These are phyloP conservation scores for Heliornis fulica DNA, from an alignment of 2,113 vertebrate species.

Conservation along the genomic window DNA sequence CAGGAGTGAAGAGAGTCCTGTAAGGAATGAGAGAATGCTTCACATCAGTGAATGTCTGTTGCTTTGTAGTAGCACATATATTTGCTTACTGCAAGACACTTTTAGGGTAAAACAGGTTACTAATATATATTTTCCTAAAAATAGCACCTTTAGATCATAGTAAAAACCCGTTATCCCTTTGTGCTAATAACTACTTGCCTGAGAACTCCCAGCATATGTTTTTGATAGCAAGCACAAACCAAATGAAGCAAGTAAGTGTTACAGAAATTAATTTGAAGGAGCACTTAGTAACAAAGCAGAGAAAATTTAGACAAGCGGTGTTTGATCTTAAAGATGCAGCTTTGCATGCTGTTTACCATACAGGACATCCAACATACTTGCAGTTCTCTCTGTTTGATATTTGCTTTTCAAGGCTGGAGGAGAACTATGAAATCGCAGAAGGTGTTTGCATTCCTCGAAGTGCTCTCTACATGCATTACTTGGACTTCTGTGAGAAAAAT, in stretches of 20 bases:
- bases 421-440: slow-evolving; percentile 98
- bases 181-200: background rate
- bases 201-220: background rate
- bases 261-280: background rate
- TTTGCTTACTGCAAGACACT: background rate
- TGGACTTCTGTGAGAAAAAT: slow-evolving; percentile 98
- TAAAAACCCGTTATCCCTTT: background rate
- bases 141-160: background rate
- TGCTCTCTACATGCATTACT: slow-evolving; percentile 98
- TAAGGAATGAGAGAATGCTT: background rate
- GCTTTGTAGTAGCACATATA: background rate
- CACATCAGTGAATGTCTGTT: background rate
- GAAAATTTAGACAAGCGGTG: background rate
- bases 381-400: slow-evolving; percentile 35
- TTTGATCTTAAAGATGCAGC: background rate
- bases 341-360: background rate
- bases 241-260: background rate
- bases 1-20: background rate
- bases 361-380: slow-evolving; percentile 58
- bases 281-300: background rate
- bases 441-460: slow-evolving; percentile 98
- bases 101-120: background rate
- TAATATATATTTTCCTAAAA: background rate
- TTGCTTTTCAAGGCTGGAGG: slow-evolving; percentile 87
- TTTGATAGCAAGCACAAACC: background rate